These are phyloP conservation scores for Procambarus clarkii DNA, from an alignment of 1,140 invertebrate genomes.

Conservation along the genomic window DNA sequence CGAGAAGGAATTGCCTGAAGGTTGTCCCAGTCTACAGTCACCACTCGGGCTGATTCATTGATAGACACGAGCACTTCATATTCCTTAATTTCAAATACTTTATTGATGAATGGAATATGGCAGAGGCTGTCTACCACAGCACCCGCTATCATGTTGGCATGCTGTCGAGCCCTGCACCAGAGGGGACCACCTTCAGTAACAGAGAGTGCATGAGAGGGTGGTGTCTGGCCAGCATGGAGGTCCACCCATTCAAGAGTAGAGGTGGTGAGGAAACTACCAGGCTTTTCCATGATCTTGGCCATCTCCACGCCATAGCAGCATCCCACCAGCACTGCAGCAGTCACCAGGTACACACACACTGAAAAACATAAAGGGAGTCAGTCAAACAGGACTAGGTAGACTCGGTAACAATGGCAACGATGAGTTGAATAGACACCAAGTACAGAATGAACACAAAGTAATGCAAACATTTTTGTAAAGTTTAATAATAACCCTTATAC, in stretches of 20 bases:
- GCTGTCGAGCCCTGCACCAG: slow-evolving; percentile 52
- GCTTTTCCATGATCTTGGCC: slow-evolving; percentile 32
- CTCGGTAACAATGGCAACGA: too few species aligned
- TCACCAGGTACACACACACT: slow-evolving; percentile 5
- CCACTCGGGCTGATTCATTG: slow-evolving; percentile 54
- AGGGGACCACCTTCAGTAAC: slow-evolving; percentile 6
- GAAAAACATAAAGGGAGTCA: neutral
- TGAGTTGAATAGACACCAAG: too few species aligned
- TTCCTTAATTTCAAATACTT: slow-evolving; percentile 3
- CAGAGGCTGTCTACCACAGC: slow-evolving; percentile 45
- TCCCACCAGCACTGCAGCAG: neutral
- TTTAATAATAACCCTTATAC: too few species aligned
- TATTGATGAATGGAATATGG: slow-evolving; percentile 44
- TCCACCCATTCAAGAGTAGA: slow-evolving; percentile 60
- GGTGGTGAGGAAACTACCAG: slow-evolving; percentile 26
- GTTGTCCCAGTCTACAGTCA: slow-evolving; percentile 48
- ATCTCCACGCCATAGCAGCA: slow-evolving; percentile 23
- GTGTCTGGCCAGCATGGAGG: slow-evolving; percentile 14
- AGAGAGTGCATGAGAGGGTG: slow-evolving; percentile 38
- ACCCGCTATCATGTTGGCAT: slow-evolving; percentile 37
- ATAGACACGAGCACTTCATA: slow-evolving; percentile 62
- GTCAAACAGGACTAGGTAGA: neutral
- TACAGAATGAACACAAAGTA: too few species aligned
- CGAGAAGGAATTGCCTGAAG: slow-evolving; percentile 18
- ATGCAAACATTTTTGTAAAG: too few species aligned